phyloP scores from a whole-genome alignment of 92 coral and sea anemone genomes.

The Epizoanthus stellaris region DNA sequence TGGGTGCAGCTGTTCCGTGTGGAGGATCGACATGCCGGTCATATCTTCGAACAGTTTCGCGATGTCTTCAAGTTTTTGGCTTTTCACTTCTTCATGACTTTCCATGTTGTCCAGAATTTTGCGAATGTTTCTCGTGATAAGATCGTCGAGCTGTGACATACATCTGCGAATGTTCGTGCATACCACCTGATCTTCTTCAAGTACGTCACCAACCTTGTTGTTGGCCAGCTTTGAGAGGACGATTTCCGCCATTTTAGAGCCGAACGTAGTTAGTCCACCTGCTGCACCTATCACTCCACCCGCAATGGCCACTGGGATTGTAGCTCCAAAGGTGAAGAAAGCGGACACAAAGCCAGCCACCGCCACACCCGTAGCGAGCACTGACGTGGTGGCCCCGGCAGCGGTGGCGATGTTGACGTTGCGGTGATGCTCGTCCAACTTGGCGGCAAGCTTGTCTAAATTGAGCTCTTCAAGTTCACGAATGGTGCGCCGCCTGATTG shows the following conservation, averaged over 20 bases:
- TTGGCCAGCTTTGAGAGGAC: constrained; percentile 37
- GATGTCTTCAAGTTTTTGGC: constrained; percentile 48
- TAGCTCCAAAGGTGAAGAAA: constrained; percentile 73
- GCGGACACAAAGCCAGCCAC: constrained; percentile 64
- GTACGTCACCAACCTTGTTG: constrained; percentile 60
- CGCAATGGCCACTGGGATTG: constrained; percentile 63
- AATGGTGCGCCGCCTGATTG: constrained; percentile 61
- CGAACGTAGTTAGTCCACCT: constrained; percentile 68
- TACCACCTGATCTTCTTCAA: constrained; percentile 63
- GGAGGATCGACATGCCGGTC: constrained; percentile 58
- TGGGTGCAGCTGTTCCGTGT: constrained; percentile 59
- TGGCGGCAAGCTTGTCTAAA: constrained; percentile 52
- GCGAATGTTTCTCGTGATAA: constrained; percentile 54
- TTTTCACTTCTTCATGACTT: constrained; percentile 7
- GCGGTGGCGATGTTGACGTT: constrained; percentile 66
- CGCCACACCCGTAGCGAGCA: constrained; percentile 68
- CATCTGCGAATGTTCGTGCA: constrained; percentile 58
- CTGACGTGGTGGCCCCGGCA: constrained; percentile 70
- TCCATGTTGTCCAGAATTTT: constrained; percentile 52
- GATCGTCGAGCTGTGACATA: constrained; percentile 42
- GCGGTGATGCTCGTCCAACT: constrained; percentile 62
- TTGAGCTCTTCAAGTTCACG: constrained; percentile 62
- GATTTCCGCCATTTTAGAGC: constrained; percentile 67
- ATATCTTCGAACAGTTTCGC: constrained; percentile 56
- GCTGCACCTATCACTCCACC: constrained; percentile 71